phyloP scores from a whole-genome alignment of 2,797 vertebrate species.

The Tarsius wallacei region DNA sequence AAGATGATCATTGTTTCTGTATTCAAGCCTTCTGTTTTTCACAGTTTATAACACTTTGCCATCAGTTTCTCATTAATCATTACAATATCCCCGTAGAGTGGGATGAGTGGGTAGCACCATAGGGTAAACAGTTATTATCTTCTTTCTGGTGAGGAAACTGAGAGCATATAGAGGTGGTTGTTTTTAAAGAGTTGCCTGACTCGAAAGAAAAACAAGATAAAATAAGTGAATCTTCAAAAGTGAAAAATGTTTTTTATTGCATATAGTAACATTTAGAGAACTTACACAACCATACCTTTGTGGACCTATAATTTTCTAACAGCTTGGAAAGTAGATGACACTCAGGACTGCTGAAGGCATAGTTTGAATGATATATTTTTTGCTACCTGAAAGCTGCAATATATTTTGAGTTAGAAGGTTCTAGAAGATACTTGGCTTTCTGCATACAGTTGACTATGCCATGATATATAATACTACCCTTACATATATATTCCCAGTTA shows the following conservation, averaged over 20 bases:
- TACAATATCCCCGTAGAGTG: not conserved
- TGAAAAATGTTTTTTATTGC: not conserved
- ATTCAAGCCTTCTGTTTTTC: conserved; percentile 9
- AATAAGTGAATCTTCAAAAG: conserved; percentile 48
- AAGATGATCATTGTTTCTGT: conserved; percentile 37
- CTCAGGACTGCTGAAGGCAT: not conserved
- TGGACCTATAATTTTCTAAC: not conserved
- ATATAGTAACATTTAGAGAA: conserved; percentile 40
- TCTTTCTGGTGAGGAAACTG: conserved; percentile 51
- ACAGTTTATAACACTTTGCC: not conserved
- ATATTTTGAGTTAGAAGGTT: conserved; percentile 61
- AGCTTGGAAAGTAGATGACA: not conserved
- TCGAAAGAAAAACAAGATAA: conserved; percentile 14
- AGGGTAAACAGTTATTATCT: conserved; percentile 55
- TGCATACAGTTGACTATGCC: conserved; percentile 24
- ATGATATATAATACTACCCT: not conserved
- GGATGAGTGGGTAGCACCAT: not conserved
- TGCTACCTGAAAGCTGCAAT: conserved; percentile 14
- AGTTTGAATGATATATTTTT: conserved; percentile 40
- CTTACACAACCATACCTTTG: not conserved
- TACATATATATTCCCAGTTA: not conserved
- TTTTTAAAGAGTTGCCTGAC: conserved; percentile 36
- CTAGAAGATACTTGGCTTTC: conserved; percentile 48
- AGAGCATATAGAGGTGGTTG: conserved; percentile 14
- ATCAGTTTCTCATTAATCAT: conserved; percentile 67